These are phyloP conservation scores for Drosophila demipolita DNA, from an alignment of 2,888 invertebrate genomes.

Conservation along the genomic window DNA sequence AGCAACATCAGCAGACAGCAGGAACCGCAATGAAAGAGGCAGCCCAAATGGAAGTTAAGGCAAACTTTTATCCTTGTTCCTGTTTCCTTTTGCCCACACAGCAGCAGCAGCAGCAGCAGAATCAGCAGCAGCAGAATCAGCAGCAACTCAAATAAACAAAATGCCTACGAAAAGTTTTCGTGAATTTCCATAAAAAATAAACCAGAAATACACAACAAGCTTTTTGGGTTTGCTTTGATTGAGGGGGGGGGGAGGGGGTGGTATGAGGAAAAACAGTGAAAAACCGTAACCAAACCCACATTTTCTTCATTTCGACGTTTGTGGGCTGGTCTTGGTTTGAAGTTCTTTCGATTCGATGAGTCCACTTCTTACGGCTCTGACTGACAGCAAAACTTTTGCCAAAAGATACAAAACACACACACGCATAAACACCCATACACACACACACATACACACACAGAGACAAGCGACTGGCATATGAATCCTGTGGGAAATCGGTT, in stretches of 20 bases:
- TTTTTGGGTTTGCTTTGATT: conserved; percentile 23
- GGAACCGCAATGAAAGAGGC: conserved; percentile 50
- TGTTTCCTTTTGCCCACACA: conserved; percentile 12
- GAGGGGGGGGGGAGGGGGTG: background rate
- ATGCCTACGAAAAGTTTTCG: conserved; percentile 76
- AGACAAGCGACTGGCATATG: conserved; percentile 33
- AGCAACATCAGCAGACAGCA: conserved; percentile 45
- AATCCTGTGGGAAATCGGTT: conserved; percentile 79
- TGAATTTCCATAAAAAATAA: conserved; percentile 66
- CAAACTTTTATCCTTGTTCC: conserved; percentile 61
- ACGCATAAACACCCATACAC: conserved; percentile 22
- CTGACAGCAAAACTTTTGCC: conserved; percentile 53
- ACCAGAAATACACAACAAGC: conserved; percentile 54
- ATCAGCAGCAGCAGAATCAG: conserved; percentile 10
- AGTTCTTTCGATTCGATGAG: conserved; percentile 40
- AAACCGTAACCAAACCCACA: conserved; percentile 82
- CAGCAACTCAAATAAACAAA: conserved; percentile 68
- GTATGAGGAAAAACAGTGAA: conserved; percentile 71
- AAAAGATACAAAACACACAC: conserved; percentile 18
- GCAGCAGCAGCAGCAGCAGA: conserved; percentile 14
- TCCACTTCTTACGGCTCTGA: conserved; percentile 44
- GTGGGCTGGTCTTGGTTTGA: conserved; percentile 61
- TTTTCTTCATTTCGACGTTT: conserved; percentile 78
- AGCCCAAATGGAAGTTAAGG: conserved; percentile 47
- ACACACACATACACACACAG: conserved; percentile 23